Conservation (phyloP, 2,888 invertebrate genomes). For the Habroteleia sp. region DNA sequence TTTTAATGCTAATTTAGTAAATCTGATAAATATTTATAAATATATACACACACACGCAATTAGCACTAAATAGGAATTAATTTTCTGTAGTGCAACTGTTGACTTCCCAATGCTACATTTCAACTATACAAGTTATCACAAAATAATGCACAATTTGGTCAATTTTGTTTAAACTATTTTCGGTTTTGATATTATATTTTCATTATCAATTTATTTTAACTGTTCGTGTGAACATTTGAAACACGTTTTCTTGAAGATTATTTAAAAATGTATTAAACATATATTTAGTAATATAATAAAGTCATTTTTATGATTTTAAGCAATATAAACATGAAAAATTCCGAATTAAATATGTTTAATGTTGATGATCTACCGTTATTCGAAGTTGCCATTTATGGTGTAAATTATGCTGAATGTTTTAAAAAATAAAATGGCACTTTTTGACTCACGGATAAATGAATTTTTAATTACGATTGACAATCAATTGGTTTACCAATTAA, state of each 20-base stretch:
- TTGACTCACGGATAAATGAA: background rate
- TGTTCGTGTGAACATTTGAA: too few species aligned
- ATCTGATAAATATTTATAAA: conserved; percentile 68
- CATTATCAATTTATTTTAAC: too few species aligned
- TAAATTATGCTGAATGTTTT: background rate
- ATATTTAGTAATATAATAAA: too few species aligned
- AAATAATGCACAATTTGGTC: conserved; percentile 39
- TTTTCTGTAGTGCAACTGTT: conserved; percentile 62
- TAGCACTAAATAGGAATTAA: conserved; percentile 76
- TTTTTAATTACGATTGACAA: background rate
- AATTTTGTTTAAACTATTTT: too few species aligned
- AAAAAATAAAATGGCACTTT: conserved; percentile 73
- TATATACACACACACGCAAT: conserved; percentile 73
- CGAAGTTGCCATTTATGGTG: conserved; percentile 8
- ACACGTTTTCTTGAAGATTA: too few species aligned
- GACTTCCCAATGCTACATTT: conserved; percentile 27
- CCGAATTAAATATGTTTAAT: too few species aligned
- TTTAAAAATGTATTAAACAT: too few species aligned
- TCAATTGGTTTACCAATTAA: conserved; percentile 2
- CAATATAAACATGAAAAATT: too few species aligned
- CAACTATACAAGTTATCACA: conserved; percentile 59
- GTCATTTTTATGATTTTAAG: too few species aligned
- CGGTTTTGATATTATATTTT: too few species aligned
- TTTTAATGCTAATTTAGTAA: conserved; percentile 64
- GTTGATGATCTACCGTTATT: conserved; percentile 38